phyloP scores from a whole-genome alignment of 2,113 vertebrate genomes.

The Oreochromis niloticus region DNA sequence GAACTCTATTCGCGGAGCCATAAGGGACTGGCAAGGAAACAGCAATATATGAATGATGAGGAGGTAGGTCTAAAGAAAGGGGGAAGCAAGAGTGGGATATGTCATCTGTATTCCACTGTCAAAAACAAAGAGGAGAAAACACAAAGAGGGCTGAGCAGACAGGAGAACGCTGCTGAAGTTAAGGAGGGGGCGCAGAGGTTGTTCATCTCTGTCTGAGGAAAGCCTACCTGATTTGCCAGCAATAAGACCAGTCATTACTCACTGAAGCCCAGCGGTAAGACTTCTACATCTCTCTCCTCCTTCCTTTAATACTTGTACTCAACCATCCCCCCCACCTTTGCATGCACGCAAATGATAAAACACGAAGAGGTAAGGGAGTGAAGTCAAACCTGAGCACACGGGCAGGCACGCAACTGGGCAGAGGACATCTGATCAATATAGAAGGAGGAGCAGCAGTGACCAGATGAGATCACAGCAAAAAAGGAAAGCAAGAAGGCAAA shows the following conservation, averaged over 20 bases:
- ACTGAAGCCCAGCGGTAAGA: slow-evolving; percentile 38
- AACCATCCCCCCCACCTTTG: not conserved
- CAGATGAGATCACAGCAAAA: slow-evolving; percentile 7
- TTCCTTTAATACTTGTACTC: not conserved
- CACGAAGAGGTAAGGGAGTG: slow-evolving; percentile 1
- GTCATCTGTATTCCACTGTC: not conserved
- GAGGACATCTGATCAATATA: slow-evolving; percentile 35
- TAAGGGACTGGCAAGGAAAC: slow-evolving; percentile 46
- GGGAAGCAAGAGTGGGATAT: not conserved
- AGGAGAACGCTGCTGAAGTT: slow-evolving; percentile 13
- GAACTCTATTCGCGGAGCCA: slow-evolving; percentile 53
- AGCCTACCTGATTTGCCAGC: slow-evolving; percentile 33
- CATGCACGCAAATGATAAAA: slow-evolving; percentile 11
- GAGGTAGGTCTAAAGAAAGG: not conserved
- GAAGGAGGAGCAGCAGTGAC: not conserved
- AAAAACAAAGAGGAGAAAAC: slow-evolving; percentile 1
- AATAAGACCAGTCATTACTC: slow-evolving; percentile 52
- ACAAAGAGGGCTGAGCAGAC: slow-evolving; percentile 2
- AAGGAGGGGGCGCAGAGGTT: slow-evolving; percentile 25
- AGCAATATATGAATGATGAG: not conserved
- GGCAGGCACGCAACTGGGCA: not conserved
- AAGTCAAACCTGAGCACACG: not conserved
- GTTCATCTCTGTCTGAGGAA: slow-evolving; percentile 45
- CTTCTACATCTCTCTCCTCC: not conserved
- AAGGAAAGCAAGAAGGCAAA: not conserved